These are phyloP conservation scores for Staurois parvus DNA, from an alignment of 2,797 vertebrate genomes.

Conservation along the genomic window DNA sequence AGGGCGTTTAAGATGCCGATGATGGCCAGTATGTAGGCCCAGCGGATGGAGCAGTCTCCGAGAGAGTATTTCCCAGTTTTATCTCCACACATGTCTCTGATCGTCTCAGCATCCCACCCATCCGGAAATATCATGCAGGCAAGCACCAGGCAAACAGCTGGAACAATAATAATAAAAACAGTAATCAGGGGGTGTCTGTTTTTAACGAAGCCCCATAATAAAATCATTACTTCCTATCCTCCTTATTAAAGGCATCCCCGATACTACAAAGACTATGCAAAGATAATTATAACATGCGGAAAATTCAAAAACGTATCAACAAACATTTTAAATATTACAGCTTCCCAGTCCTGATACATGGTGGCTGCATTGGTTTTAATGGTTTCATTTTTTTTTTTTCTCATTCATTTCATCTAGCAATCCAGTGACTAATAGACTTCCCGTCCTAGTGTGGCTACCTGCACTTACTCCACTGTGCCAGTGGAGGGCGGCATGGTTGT, in stretches of 20 bases:
- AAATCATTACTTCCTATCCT: not conserved
- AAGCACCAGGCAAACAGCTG: constrained; percentile 94
- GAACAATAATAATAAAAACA: not conserved
- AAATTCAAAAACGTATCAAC: too few species aligned
- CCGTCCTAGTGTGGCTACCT: too few species aligned
- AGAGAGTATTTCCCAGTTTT: constrained; percentile 92
- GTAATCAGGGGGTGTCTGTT: not conserved
- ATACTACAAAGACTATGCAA: not conserved
- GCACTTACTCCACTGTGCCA: too few species aligned
- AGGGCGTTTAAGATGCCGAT: constrained; percentile 96
- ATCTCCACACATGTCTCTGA: constrained; percentile 94
- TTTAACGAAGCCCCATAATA: not conserved
- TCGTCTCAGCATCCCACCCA: constrained; percentile 94
- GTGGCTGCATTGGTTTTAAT: too few species aligned
- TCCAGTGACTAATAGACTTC: too few species aligned
- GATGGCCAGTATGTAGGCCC: constrained; percentile 97
- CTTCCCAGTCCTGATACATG: too few species aligned
- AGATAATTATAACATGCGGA: too few species aligned
- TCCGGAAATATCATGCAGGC: constrained; percentile 97
- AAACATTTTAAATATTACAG: too few species aligned
- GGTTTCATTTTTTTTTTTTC: too few species aligned
- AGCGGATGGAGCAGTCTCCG: constrained; percentile 94
- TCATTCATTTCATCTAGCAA: too few species aligned
- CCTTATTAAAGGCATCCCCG: not conserved
- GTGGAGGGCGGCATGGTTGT: too few species aligned